Base-by-base conservation (phyloP, 1,140 invertebrate species). In the silkworm (Bombyx mori) region DNA sequence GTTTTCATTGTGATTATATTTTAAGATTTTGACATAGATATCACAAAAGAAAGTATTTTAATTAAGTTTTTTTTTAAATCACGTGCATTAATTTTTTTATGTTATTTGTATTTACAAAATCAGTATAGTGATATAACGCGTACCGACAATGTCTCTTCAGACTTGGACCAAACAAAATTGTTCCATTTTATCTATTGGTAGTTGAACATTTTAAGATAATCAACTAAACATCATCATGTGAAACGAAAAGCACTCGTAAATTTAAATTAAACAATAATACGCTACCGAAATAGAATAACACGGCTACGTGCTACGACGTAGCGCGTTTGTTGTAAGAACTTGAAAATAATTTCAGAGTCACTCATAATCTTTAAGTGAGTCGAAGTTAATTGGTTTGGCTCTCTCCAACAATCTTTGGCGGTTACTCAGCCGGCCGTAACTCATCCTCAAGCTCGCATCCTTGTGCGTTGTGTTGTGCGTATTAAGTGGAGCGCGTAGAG, bases 381-480 rank as follows among this genome's bases (percentile, higher is more conserved):
- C 72, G 70, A 68, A 78, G 82, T 82, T 83, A 86, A 83, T 83
- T 80, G 80, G 75, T 78, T 65, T n/a, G 72, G 78, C 57, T 71
- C 73, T 70, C 71, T 75, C 74, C 80, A 82, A 82, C 75, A 77
- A 83, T 75, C 79, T 83, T 82, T 82, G 77, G 76, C 80, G 79
- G 79, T 80, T 77, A 76, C 68, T 56, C 61, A 66, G 62, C 61
- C 69, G 62, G 69, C 67, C 76, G 79, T 83, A 86, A 83, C 57
- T 82, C 76, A 83, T 77, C 61, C 61, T 18, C 12, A 46, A 58
- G 67, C 63, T 65, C 67, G 73, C 73, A 79, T 73, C 76, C 77
- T 82, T 71, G 65, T 69, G 48, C 26, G 26, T 35, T 35, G 26
- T 35, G 26, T 35, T 35, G 26, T 35, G 26, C 26, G 26, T 35